Percentiles rank a stretch among this genome's conserved stretches.
Conservation (phyloP, 2,113 vertebrate species). For the Condylura cristata region DNA sequence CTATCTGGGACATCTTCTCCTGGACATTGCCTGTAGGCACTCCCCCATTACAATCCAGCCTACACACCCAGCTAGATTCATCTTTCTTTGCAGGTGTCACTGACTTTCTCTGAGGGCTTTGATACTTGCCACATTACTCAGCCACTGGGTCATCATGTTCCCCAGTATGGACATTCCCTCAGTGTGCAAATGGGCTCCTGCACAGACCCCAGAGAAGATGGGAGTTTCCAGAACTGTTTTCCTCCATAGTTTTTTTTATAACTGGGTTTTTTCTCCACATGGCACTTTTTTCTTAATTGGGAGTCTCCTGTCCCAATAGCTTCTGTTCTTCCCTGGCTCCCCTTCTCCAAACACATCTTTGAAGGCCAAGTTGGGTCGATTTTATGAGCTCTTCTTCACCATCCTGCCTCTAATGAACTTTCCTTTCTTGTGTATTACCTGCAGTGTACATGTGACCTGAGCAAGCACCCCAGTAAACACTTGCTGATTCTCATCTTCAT, state of each 20-base stretch:
- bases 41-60: background rate
- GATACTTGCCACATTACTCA: background rate
- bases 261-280: too few relatives aligned
- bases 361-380: background rate
- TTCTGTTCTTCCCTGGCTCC: background rate
- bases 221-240: too few relatives aligned
- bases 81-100: background rate
- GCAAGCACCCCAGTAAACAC: background rate
- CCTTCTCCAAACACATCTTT: background rate
- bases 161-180: rapidly evolving
- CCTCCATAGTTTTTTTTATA: too few relatives aligned
- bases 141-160: background rate
- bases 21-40: background rate
- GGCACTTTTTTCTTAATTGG: background rate
- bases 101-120: background rate
- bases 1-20: background rate
- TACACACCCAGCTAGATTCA: background rate
- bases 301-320: background rate
- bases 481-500: background rate
- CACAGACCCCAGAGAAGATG: background rate
- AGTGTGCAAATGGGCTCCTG: background rate
- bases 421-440: background rate
- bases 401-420: background rate
- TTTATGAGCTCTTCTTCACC: background rate
- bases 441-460: rapidly evolving